A percentile compares a stretch with the other conserved stretches of the same genome.
phyloP scores from a whole-genome alignment of 2,797 vertebrate genomes.

The Trematomus bernacchii region DNA sequence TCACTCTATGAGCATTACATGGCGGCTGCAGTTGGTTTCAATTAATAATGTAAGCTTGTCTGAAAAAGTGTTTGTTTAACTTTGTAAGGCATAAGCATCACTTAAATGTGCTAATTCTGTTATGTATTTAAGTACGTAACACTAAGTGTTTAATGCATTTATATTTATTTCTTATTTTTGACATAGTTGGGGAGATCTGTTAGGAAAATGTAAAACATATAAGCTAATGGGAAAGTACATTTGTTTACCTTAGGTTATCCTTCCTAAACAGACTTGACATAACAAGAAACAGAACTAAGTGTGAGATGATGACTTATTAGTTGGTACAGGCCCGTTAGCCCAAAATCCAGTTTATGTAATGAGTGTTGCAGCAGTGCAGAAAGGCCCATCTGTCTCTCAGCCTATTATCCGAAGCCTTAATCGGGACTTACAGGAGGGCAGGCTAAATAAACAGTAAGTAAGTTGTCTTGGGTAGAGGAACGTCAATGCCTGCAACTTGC shows the following conservation, averaged over 20 bases:
- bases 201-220: slow-evolving; percentile 28
- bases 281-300: slow-evolving; percentile 60
- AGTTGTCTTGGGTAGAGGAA: slow-evolving; percentile 89
- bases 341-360: slow-evolving; percentile 77
- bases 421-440: slow-evolving; percentile 87
- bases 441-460: slow-evolving; percentile 93
- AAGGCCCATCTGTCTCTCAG: slow-evolving; percentile 84
- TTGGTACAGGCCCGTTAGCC: slow-evolving; percentile 74
- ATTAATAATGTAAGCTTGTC: slow-evolving; percentile 70
- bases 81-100: slow-evolving; percentile 43
- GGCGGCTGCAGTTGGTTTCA: slow-evolving; percentile 70
- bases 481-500: slow-evolving; percentile 90
- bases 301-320: slow-evolving; percentile 81
- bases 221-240: slow-evolving; percentile 19
- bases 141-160: slow-evolving; percentile 17
- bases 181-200: slow-evolving; percentile 23
- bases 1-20: slow-evolving; percentile 55
- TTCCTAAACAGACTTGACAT: slow-evolving; percentile 37
- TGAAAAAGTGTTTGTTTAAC: slow-evolving; percentile 69
- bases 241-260: slow-evolving; percentile 16
- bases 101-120: slow-evolving; percentile 58
- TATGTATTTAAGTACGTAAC: slow-evolving; percentile 39
- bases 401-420: slow-evolving; percentile 85
- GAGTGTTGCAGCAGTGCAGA: slow-evolving; percentile 73
- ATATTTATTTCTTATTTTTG: slow-evolving; percentile 18